Evolutionary conservation across 2,113 vertebrate genomes (phyloP), one percentile per base, ranked within the genome.

Genomic region (Dunckerocampus dactyliophorus): DNA sequence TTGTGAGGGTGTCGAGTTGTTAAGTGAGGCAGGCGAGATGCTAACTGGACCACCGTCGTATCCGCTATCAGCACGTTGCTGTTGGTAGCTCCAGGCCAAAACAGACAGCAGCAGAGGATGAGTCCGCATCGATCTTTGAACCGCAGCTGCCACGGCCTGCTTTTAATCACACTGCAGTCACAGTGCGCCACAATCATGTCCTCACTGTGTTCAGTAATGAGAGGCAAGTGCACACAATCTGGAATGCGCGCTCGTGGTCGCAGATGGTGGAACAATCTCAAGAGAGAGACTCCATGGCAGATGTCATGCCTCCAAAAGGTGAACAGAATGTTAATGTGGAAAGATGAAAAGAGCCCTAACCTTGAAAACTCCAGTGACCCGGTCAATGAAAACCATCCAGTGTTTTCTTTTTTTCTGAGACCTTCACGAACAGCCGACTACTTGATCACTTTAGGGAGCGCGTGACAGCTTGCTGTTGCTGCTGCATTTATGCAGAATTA

Each of bases 11-110:
- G 72, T 75, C 16, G 65, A 81, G 64, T 68, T 19, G 55, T 75
- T 79, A 68, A 63, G 76, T 54, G 76, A 80, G 75, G 46, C 51
- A 77, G 62, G 64, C 63, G 19, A 67, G 69, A 16, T 42, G 34
- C 19, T 42, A 56, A 56, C 59, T 71, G 56, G 71, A 82, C 67
- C 80, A 71, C 52, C 77, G 74, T 79, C 79, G 71, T 75, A 61
- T 72, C 76, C 43, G 55, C 77, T 71, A 72, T 77, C 71, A 74
- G 77, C 62, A 42, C 51, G 69, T 71, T 72, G 75, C 72, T 63
- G 76, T 66, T 24, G 58, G 56, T 62, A 64, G 77, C 88, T 84
- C 11, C 53, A 56, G 87, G 86, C 84, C 82, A 86, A 73, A 84
- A 84, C 84, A 82, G 72, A 82, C 76, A 65, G 51, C 55, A 52